Base-by-base conservation (phyloP, 2,113 vertebrate species). In the Centropus bengalensis region DNA sequence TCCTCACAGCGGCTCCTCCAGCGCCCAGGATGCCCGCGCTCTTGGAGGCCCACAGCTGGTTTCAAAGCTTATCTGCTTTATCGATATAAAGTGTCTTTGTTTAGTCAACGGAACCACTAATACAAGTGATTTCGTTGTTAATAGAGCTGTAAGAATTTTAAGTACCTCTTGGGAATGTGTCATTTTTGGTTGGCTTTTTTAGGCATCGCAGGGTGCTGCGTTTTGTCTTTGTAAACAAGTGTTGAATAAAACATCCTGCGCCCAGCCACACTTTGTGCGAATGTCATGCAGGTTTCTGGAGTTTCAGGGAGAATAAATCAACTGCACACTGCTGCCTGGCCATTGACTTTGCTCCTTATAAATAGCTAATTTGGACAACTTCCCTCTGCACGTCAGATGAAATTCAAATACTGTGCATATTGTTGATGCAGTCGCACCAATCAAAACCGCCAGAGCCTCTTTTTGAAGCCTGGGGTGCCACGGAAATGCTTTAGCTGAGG, bases 291-390 rank as follows among this genome's bases (percentile, higher is more conserved):
- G 96, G 92, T 93, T 97, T 97, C 96, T 96, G 74, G 95, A 97
- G 96, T 97, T 97, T 97, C 91, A 91, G 95, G 94, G 94, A 88
- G 96, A 97, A 97, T 95, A 95, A 94, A 97, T 96, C 97, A 96
- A 88, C 71, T 52, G 49, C 91, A 84, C 93, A 93, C 91, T 67
- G 60, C 94, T 85, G 71, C 94, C 93, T 80, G 85, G 94, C n/a
- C 44, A 58, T 96, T 97, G 95, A 66, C 96, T 97, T 94, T 32
- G 9, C 90, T 94, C 91, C 76, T 83, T 93, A 94, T 91, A 95
- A 95, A 95, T 90, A 95, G 83, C 90, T 95, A 86, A 89, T 83
- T 93, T 96, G 92, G 82, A 91, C 85, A 94, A 67, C 74, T 60
- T 71, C 4, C 17, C 47, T 62, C 76, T 4, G 14, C 73, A 45